Base-by-base conservation (phyloP, 2,797 vertebrate genomes). In the Chanos chanos region DNA sequence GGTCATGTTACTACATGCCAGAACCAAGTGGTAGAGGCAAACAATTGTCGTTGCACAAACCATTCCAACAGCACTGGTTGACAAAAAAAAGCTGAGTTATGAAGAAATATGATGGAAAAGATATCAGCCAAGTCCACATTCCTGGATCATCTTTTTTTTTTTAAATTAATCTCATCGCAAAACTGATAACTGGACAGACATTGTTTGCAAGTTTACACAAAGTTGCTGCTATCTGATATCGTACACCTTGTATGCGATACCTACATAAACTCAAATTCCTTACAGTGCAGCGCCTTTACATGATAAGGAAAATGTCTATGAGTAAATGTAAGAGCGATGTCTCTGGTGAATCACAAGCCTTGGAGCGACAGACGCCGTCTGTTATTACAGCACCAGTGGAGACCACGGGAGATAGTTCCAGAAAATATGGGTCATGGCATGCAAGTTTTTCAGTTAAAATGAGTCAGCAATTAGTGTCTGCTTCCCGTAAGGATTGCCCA, bases 1-100 rank as follows among this genome's bases (percentile, higher is more conserved):
- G 33, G 57, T 61, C 64, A 3, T 59, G 64, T 66, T 52, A n/a
- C 30, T 45, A 56, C 64, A 59, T 3, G 63, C 63, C 43, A 12
- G 27, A 57, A 34, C 54, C 21, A 24, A 25, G 49, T 15, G 18
- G 27, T 51, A 15, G 30, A 41, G 44, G 45, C 28, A 58, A 56
- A 59, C 55, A 43, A 34, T 50, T 56, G 52, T 36, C n/a, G 12
- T 51, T 51, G 56, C 47, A 52, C 66, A 52, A 59, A 66, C 15
- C 64, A 52, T 30, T 47, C 34, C n/a, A n/a, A n/a, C n/a, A n/a
- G n/a, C n/a, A n/a, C n/a, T n/a, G n/a, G n/a, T n/a, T n/a, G n/a
- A n/a, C n/a, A n/a, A n/a, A n/a, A n/a, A n/a, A n/a, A 49, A 22
- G n/a, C 30, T 45, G 34, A 28, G 19, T 27, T 39, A 36, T 19